Conservation (phyloP, 1,140 invertebrate genomes). For the Philopotamus ludificatus region DNA sequence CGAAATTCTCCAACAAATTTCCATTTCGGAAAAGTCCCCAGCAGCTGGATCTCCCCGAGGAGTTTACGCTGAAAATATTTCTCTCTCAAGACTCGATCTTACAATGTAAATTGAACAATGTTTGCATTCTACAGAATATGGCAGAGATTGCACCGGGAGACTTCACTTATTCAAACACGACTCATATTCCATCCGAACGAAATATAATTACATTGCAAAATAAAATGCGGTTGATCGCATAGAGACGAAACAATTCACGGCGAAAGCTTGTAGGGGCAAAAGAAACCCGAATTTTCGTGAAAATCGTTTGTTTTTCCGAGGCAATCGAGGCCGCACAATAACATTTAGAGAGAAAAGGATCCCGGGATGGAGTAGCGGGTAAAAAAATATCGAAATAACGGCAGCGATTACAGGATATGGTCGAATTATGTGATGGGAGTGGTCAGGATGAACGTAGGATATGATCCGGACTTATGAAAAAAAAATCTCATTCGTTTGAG, state of each 20-base stretch:
- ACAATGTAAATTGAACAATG: neutral
- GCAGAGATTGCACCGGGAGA: neutral
- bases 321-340: neutral
- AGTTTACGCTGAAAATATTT: neutral
- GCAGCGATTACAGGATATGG: neutral
- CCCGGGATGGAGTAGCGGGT: too few species aligned
- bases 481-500: neutral
- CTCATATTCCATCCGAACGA: too few species aligned
- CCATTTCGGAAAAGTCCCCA: neutral
- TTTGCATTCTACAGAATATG: neutral
- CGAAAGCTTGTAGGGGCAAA: too few species aligned
- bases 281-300: neutral
- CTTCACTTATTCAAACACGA: neutral
- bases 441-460: neutral
- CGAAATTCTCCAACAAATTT: neutral
- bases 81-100: neutral
- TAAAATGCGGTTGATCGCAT: neutral
- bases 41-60: neutral
- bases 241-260: too few species aligned
- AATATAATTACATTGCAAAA: too few species aligned
- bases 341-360: neutral
- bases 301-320: neutral
- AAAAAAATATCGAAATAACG: neutral
- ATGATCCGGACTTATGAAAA: neutral
- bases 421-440: neutral